A percentile compares a stretch with the other conserved stretches of the same genome.
These are phyloP conservation scores for Geopemphigus sp. DNA, from an alignment of 1,140 invertebrate species.

Conservation along the genomic window DNA sequence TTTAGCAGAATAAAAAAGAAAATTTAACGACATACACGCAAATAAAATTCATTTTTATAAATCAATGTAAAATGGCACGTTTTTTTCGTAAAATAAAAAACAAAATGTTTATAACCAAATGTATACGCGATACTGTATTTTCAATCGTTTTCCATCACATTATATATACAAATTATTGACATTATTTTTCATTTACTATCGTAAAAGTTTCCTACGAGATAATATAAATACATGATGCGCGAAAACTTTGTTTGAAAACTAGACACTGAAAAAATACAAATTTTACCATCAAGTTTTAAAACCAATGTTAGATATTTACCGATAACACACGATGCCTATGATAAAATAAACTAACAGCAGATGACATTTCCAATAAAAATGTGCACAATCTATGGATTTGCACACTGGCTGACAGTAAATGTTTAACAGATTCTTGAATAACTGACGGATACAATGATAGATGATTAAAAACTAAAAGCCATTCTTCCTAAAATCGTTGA, in stretches of 20 bases:
- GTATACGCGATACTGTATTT: not conserved
- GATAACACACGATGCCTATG: constrained; percentile 21
- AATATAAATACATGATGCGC: not conserved
- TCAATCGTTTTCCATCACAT: not conserved
- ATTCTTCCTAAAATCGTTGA: constrained; percentile 29
- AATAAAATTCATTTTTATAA: not conserved
- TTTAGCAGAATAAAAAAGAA: not conserved
- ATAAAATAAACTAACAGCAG: constrained; percentile 26
- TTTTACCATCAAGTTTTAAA: not conserved
- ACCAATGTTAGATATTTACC: not conserved
- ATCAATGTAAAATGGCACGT: not conserved
- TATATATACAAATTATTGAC: not conserved
- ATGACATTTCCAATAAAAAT: constrained; percentile 41
- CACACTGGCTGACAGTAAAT: not conserved
- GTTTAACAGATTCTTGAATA: constrained; percentile 24
- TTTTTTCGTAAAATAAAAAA: too few species aligned
- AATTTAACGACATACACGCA: not conserved
- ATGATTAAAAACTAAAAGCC: constrained; percentile 22
- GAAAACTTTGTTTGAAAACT: not conserved
- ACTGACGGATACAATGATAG: not conserved
- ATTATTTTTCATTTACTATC: not conserved
- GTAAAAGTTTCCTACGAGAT: not conserved
- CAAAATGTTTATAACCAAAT: too few species aligned
- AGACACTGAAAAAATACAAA: not conserved
- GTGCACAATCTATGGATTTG: constrained; percentile 17